Evolutionary conservation across 2,113 vertebrate species (phyloP).

Genomic region (Burhinus oedicnemus): DNA sequence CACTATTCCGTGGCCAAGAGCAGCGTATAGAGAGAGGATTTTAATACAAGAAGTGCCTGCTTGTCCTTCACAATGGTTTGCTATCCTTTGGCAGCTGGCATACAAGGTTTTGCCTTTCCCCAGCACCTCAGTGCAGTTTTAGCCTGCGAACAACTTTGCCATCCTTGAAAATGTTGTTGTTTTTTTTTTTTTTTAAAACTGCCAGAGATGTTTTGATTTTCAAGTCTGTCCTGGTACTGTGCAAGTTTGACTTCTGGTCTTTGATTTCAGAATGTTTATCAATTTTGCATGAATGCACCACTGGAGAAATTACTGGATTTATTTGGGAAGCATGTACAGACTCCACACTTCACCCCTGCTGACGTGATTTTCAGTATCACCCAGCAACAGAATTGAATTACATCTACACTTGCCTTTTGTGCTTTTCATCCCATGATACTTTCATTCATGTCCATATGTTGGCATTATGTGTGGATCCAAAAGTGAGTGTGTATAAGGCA

Average conservation of each 20-base stretch:
- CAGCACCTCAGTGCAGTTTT: not conserved
- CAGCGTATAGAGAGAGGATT: not conserved
- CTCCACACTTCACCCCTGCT: not conserved
- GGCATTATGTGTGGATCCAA: not conserved
- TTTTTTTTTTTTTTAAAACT: not conserved
- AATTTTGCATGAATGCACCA: not conserved
- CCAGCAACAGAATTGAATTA: not conserved
- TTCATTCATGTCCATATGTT: not conserved
- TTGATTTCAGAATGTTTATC: not conserved
- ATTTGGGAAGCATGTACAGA: not conserved
- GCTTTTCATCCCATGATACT: not conserved
- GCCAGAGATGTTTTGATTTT: not conserved
- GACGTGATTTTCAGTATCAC: fast-evolving
- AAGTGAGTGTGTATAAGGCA: not conserved
- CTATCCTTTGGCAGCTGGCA: not conserved
- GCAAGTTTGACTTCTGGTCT: not conserved
- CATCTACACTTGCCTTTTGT: not conserved
- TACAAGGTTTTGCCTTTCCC: not conserved
- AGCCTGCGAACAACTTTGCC: not conserved
- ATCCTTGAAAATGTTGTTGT: not conserved
- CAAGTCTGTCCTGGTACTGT: not conserved
- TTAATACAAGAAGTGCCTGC: not conserved
- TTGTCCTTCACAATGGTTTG: not conserved
- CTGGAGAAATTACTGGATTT: not conserved
- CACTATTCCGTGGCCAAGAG: not conserved